phyloP scores from a whole-genome alignment of 2,113 vertebrate species.

The Murina feae region DNA sequence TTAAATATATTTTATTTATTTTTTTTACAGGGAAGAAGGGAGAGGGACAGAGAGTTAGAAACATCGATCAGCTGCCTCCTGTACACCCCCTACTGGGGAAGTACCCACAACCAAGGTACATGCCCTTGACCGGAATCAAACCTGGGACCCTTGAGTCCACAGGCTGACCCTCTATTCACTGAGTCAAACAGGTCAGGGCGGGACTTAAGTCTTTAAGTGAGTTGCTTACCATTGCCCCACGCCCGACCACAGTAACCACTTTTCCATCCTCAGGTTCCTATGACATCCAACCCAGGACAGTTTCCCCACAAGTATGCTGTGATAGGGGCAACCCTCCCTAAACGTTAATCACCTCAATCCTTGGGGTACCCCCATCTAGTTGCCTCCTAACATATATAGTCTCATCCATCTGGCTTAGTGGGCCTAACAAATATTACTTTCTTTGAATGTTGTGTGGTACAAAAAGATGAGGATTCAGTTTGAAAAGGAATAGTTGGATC shows the following conservation, averaged over 20 bases:
- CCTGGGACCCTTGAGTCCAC: too few species aligned
- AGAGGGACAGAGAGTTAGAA: too few species aligned
- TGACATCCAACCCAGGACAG: background rate
- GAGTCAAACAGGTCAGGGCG: too few species aligned
- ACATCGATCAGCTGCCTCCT: too few species aligned
- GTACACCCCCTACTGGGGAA: too few species aligned
- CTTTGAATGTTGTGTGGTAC: background rate
- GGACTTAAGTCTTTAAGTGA: background rate
- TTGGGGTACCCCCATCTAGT: background rate
- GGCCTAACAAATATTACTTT: background rate
- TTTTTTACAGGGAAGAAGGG: too few species aligned
- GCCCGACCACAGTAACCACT: background rate
- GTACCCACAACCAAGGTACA: too few species aligned
- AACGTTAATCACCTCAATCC: background rate
- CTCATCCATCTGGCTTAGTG: background rate
- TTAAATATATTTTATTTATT: too few species aligned
- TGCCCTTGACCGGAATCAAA: too few species aligned
- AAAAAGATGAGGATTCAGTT: background rate
- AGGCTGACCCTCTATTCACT: too few species aligned
- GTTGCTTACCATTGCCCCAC: background rate
- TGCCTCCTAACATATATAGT: background rate
- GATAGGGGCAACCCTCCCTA: background rate
- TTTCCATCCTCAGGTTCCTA: background rate
- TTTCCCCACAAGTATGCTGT: background rate
- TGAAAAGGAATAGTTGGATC: background rate